These are phyloP conservation scores for Myrmecophaga tridactyla DNA, from an alignment of 2,113 vertebrate genomes.

Conservation along the genomic window DNA sequence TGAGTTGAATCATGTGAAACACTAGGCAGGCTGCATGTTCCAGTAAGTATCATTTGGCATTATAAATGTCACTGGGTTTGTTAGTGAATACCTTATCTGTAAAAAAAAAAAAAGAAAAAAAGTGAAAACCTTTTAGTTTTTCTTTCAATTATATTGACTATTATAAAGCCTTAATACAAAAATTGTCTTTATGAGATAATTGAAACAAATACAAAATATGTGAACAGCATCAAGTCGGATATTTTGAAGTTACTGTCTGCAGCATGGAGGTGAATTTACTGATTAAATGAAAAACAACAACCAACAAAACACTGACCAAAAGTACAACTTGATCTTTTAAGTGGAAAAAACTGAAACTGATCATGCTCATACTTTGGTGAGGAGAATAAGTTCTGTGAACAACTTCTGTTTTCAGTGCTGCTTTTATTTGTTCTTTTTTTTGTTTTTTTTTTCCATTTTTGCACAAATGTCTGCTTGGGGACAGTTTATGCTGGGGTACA, in stretches of 20 bases:
- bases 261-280: background rate
- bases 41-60: background rate
- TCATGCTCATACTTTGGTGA: background rate
- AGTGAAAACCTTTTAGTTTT: background rate
- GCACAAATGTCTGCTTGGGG: slow-evolving; percentile 73
- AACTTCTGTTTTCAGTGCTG: background rate
- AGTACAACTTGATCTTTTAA: background rate
- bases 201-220: background rate
- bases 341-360: background rate
- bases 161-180: background rate
- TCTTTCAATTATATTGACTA: background rate
- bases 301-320: background rate
- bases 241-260: background rate
- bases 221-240: background rate
- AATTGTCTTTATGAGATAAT: background rate
- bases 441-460: slow-evolving; percentile 61
- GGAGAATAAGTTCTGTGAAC: background rate
- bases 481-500: slow-evolving; percentile 66
- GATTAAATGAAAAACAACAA: background rate
- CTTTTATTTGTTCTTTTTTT: background rate
- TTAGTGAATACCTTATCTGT: background rate
- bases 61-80: background rate
- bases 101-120: background rate
- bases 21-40: background rate
- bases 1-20: background rate